Base-by-base conservation (phyloP, 2,888 invertebrate species). In the Choreutis nemorana region DNA sequence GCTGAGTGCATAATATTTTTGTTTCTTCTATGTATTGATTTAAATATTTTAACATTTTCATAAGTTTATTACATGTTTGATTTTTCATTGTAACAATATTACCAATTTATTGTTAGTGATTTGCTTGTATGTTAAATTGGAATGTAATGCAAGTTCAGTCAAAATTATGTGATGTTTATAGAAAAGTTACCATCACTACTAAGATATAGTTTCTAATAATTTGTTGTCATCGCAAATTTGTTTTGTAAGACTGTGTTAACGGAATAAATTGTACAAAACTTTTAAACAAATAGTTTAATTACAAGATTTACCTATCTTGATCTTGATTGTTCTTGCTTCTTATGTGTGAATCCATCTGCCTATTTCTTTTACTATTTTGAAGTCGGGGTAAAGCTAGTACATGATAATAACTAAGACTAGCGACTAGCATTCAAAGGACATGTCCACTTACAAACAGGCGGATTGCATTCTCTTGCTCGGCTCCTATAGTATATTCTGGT, bases 191-290 rank as follows among this genome's bases (percentile, higher is more conserved):
- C 77, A 62, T 50, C 55, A 61, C 61, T 63, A 57, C 50, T 23
- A 10, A 11, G 23, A 10, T 51, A 50, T 47, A 62, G 55, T 62
- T 60, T 55, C 50, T 55, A 52, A 50, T n/a, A n/a, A 9, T 64
- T 60, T 62, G 58, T 65, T 75, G 60, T 68, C 63, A 61, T 61
- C 58, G 55, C 56, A 59, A 48, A 53, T 55, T 66, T 66, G 56
- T 72, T 64, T 60, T 65, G 62, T 73, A 72, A 75, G 72, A 75
- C 64, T 73, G 68, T 72, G 66, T 75, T 72, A 71, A 63, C 56
- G 62, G 64, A 77, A 71, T 77, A 78, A 73, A 77, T 62, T 58
- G 66, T 75, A 77, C 68, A 71, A 71, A 62, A 59, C 55, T 44
- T 40, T 30, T 29, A 32, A 39, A 31, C 25, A 45, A 36, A 43